A percentile compares a stretch with the other conserved stretches of the same genome.
phyloP scores from a whole-genome alignment of 2,888 invertebrate genomes.

The Ormyrus thymus region DNA sequence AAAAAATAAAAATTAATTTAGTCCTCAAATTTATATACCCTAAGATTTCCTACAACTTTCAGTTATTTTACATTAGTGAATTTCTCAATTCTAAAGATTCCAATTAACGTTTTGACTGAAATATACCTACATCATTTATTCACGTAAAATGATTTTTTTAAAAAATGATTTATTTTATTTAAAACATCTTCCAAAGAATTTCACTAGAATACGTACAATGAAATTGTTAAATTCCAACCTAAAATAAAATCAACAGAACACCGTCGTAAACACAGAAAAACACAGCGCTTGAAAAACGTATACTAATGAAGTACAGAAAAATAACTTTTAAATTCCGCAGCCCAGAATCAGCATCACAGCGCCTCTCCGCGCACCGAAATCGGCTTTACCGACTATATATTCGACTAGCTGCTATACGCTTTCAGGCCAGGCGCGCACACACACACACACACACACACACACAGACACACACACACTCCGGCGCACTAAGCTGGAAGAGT shows the following conservation, averaged over 20 bases:
- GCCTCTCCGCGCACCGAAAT: slow-evolving; percentile 22
- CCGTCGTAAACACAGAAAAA: neutral
- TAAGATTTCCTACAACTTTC: no score
- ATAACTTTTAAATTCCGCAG: no score
- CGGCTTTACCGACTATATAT: neutral
- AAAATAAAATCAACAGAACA: slow-evolving; percentile 2
- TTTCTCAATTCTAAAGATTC: no score
- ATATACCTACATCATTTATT: no score
- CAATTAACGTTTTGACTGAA: no score
- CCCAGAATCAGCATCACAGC: neutral
- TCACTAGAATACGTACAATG: no score
- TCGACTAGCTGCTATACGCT: neutral
- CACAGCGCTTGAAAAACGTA: neutral
- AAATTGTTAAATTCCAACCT: neutral
- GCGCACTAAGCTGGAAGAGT: no score
- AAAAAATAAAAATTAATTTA: no score
- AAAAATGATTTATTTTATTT: neutral
- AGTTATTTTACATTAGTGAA: no score
- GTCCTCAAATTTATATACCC: no score
- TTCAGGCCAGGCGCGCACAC: slow-evolving; percentile 1
- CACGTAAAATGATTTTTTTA: no score
- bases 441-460: neutral
- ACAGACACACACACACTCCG: neutral
- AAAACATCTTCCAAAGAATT: neutral
- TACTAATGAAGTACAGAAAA: no score